Conservation (phyloP, 2,113 vertebrate species). For the Gnathonemus longibarbis region DNA sequence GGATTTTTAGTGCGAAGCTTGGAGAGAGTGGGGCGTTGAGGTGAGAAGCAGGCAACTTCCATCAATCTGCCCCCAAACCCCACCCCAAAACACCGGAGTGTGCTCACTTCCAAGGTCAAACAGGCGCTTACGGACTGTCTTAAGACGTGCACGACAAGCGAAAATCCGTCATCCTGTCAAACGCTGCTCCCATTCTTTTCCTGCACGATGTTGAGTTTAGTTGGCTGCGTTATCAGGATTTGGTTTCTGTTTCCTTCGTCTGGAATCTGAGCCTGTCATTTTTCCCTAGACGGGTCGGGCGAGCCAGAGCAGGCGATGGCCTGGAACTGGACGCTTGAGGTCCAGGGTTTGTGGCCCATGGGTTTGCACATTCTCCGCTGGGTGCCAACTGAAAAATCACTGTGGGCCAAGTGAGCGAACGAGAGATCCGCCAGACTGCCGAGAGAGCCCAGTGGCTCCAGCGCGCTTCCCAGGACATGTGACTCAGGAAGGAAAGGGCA, state of each 20-base stretch:
- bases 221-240: not conserved
- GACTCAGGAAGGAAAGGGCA: not conserved
- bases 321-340: not conserved
- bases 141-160: not conserved
- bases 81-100: constrained; percentile 22
- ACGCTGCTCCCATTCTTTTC: not conserved
- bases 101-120: constrained; percentile 1
- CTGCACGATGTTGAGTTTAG: not conserved
- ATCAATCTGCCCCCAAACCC: constrained; percentile 28
- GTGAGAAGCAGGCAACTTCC: constrained; percentile 20
- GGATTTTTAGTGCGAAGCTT: constrained; percentile 32
- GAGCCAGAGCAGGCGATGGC: not conserved
- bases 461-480: not conserved
- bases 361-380: not conserved
- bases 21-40: constrained; percentile 19
- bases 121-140: not conserved
- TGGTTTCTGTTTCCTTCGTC: not conserved
- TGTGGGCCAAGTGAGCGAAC: not conserved
- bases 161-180: constrained; percentile 5
- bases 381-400: not conserved
- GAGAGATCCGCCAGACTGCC: not conserved
- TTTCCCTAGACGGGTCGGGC: not conserved
- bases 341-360: not conserved
- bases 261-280: constrained; percentile 1
- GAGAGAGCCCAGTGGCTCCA: not conserved